Percentiles rank a stretch among this genome's conserved stretches.
Evolutionary conservation across 2,113 vertebrate genomes (phyloP).

Genomic region (Cisticola juncidis): DNA sequence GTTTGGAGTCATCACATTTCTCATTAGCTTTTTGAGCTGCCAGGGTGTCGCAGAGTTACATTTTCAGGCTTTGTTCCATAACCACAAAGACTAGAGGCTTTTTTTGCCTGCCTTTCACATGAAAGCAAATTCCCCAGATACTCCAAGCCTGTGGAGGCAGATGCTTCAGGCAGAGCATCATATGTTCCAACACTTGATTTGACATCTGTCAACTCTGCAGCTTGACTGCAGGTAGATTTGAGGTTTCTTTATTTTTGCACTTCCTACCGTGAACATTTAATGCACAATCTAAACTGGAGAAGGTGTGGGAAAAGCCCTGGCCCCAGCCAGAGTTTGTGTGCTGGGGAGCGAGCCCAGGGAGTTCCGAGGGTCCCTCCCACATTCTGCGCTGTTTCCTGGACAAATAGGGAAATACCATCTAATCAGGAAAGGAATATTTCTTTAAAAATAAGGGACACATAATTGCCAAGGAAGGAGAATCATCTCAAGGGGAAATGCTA

Average conservation of each 20-base stretch:
- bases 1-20: not conserved
- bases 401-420: not conserved
- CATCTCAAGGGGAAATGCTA: not conserved
- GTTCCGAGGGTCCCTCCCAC: not conserved
- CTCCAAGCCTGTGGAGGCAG: rapidly evolving
- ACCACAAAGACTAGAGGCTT: not conserved
- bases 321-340: not conserved
- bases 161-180: not conserved
- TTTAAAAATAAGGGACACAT: not conserved
- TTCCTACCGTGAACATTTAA: not conserved
- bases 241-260: not conserved
- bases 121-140: not conserved
- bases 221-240: not conserved
- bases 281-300: not conserved
- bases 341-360: not conserved
- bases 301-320: not conserved
- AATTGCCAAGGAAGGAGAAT: not conserved
- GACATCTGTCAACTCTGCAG: not conserved
- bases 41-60: not conserved
- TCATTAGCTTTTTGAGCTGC: not conserved
- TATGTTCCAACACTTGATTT: not conserved
- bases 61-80: slow-evolving; percentile 10
- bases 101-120: not conserved
- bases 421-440: not conserved
- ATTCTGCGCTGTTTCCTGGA: not conserved